phyloP scores from a whole-genome alignment of 2,797 vertebrate genomes.

The Cyprinodon diabolis region DNA sequence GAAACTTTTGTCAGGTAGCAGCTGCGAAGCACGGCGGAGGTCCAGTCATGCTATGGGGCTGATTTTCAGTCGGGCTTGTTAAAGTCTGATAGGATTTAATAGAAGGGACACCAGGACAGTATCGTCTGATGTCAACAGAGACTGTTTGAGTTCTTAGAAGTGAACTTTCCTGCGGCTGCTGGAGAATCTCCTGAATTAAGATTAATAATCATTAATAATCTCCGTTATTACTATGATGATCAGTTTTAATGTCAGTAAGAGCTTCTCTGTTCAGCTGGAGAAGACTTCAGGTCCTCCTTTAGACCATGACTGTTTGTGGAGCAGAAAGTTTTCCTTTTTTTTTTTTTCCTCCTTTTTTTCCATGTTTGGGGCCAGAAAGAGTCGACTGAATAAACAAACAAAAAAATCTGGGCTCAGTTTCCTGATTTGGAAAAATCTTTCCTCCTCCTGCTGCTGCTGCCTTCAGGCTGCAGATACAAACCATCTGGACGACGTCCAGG shows the following conservation, averaged over 20 bases:
- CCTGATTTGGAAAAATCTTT: neutral
- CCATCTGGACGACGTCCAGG: constrained; percentile 29
- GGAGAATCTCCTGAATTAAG: neutral
- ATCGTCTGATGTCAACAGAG: neutral
- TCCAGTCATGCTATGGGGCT: neutral
- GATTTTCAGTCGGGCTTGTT: neutral
- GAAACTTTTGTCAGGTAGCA: too few species aligned
- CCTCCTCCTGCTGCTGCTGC: too few species aligned
- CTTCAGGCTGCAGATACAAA: constrained; percentile 7
- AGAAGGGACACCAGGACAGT: neutral
- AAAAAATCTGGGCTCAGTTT: neutral
- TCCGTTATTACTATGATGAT: neutral
- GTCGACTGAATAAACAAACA: neutral
- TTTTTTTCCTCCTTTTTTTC: too few species aligned
- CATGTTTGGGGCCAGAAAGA: neutral
- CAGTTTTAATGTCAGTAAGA: too few species aligned
- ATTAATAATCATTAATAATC: neutral
- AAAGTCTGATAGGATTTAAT: too few species aligned
- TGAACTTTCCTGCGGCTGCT: too few species aligned
- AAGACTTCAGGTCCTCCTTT: neutral
- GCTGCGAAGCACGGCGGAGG: neutral
- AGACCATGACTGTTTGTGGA: neutral
- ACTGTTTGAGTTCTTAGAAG: neutral
- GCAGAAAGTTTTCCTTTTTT: neutral
- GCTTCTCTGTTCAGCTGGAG: too few species aligned